A percentile compares a stretch with the other conserved stretches of the same genome.
Conservation (phyloP, 2,113 vertebrate species). For the Eublepharis macularius region DNA sequence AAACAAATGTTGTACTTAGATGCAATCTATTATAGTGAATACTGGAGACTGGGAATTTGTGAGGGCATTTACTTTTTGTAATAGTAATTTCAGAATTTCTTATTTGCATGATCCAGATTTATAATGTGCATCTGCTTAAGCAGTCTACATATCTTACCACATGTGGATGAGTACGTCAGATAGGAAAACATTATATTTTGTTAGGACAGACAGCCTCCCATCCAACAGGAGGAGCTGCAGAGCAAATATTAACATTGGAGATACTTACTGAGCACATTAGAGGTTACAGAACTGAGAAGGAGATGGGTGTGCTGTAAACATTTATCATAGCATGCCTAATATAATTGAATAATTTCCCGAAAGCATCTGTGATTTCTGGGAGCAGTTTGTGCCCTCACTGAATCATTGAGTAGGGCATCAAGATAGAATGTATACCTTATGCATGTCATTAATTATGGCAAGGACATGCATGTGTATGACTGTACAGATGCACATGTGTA, state of each 20-base stretch:
- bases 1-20: neutral
- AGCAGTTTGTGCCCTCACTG: neutral
- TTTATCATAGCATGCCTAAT: neutral
- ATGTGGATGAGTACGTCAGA: neutral
- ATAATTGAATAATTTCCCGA: neutral
- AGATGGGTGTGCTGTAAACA: neutral
- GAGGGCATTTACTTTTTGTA: too few relatives aligned
- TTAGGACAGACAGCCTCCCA: neutral
- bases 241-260: neutral
- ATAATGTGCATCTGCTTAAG: neutral
- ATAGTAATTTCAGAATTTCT: neutral
- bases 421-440: neutral
- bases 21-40: neutral
- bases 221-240: neutral
- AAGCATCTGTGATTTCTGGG: neutral
- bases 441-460: neutral
- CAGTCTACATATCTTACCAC: neutral
- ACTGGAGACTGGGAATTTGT: neutral
- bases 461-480: neutral
- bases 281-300: too few relatives aligned
- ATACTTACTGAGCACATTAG: too few relatives aligned
- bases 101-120: neutral
- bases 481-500: neutral
- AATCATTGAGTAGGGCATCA: neutral
- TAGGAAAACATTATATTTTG: neutral